These are phyloP conservation scores for Sphaerophoria taeniata DNA, from an alignment of 2,888 invertebrate genomes.

Conservation along the genomic window DNA sequence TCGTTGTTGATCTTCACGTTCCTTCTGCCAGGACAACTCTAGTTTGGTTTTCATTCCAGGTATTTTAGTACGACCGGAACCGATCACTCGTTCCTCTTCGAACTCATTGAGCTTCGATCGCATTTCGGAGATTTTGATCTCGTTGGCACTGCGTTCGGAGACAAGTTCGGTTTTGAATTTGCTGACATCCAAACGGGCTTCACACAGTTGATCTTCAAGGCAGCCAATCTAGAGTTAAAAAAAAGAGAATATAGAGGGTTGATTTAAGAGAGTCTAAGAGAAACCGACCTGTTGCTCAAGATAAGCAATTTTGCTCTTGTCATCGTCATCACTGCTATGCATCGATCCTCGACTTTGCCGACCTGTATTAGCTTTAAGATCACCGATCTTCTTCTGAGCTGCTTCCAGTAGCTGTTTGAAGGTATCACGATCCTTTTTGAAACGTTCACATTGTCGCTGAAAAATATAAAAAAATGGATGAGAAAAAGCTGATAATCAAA, in stretches of 20 bases:
- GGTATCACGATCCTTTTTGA: conserved; percentile 93
- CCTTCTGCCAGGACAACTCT: conserved; percentile 97
- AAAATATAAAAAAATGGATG: neutral
- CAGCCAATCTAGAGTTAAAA: conserved; percentile 85
- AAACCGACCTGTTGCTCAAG: conserved; percentile 89
- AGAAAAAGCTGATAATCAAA: neutral
- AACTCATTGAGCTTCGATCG: conserved; percentile 89
- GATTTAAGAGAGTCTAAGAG: neutral
- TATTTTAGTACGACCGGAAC: conserved; percentile 92
- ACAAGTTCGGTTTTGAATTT: conserved; percentile 94
- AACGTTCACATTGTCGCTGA: conserved; percentile 85
- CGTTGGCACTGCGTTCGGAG: conserved; percentile 93
- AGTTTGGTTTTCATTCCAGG: conserved; percentile 93
- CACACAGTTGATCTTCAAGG: conserved; percentile 94
- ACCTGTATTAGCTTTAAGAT: conserved; percentile 86
- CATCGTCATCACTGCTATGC: conserved; percentile 90
- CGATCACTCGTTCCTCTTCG: conserved; percentile 93
- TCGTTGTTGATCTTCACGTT: conserved; percentile 95
- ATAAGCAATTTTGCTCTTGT: conserved; percentile 87
- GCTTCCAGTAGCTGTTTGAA: conserved; percentile 95
- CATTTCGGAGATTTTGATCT: conserved; percentile 94
- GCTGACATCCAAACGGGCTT: conserved; percentile 91
- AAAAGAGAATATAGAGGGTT: neutral
- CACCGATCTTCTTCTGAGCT: conserved; percentile 92
- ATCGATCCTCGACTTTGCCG: conserved; percentile 86